Base-by-base conservation (phyloP, 2,113 vertebrate species). In the Prionailurus viverrinus region DNA sequence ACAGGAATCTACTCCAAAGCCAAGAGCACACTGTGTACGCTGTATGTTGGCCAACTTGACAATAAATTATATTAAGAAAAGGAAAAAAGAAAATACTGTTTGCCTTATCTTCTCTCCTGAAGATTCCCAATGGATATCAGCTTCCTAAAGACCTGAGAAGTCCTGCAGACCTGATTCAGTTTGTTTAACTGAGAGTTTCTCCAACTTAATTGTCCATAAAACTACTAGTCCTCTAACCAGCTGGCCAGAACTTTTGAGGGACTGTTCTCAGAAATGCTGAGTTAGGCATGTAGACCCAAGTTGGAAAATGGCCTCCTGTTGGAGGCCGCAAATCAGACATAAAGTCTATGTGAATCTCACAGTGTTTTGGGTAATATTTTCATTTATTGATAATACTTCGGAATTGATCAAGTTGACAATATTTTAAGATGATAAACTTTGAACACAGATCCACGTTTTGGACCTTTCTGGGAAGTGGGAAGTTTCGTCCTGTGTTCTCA, bases 101-200 rank as follows among this genome's bases (percentile, higher is more conserved):
- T n/a, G 45, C 36, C 58, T 31, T 27, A 9, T 33, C 33, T 1
- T 12, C 3, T 61, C 3, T 74, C 12, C 19, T 7, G 23, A 53
- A 61, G 84, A 39, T 4, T 51, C 48, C 2, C 4, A 13, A 0
- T 2, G 14, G n/a, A 78, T 21, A 0, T 23, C n/a, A 1, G 25
- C 25, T 87, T 61, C 0, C 16, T 39, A 18, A 58, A 51, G 71
- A 9, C 36, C 93, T 78, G 82, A 85, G 69, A 33, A 39, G 31
- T 66, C 31, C 90, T 33, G 19, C 36, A 14, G 0, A 1, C 18
- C 53, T 10, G 7, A 31, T 71, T 68, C 7, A 0, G 31, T 76
- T 15, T 16, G 48, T 65, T 33, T 31, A 39, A 13, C 66, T 36
- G 81, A 15, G 15, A 21, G 33, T 27, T 68, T 90, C 74, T 76